Evolutionary conservation across 2,113 vertebrate species (phyloP).

Genomic region (Athene noctua): DNA sequence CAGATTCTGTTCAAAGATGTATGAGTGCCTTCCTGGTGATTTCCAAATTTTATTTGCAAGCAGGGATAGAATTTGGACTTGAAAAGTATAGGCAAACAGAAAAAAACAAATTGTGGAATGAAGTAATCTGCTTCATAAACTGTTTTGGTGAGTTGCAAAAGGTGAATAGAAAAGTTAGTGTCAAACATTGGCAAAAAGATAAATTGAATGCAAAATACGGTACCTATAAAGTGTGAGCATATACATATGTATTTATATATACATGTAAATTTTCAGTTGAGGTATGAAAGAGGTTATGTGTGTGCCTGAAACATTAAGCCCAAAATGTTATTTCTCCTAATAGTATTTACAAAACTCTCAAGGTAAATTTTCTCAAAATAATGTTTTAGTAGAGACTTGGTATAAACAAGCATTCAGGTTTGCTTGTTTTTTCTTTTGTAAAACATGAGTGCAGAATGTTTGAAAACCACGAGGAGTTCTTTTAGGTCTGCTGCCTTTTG

Average conservation of each 20-base stretch:
- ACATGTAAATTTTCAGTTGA: not conserved
- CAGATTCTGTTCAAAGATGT: not conserved
- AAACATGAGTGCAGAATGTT: not conserved
- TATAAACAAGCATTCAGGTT: not conserved
- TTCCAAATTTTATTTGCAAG: not conserved
- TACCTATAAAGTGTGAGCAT: not conserved
- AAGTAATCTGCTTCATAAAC: not conserved
- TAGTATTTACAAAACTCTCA: not conserved
- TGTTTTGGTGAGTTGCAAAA: not conserved
- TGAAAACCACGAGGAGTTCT: not conserved
- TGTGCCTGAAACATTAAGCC: not conserved
- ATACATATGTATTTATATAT: accelerated
- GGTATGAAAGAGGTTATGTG: not conserved
- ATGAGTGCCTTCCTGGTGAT: not conserved
- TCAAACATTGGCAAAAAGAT: not conserved
- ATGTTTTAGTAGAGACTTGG: not conserved
- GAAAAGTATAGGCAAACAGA: not conserved
- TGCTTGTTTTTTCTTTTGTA: not conserved
- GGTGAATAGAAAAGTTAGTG: not conserved
- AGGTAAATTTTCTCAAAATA: not conserved
- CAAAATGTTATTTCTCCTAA: not conserved
- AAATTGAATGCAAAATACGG: not conserved
- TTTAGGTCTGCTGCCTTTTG: not conserved
- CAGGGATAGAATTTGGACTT: not conserved
- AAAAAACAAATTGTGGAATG: not conserved